Evolutionary conservation across 2,113 vertebrate species (phyloP).

Genomic region (Brevimyrus niger): DNA sequence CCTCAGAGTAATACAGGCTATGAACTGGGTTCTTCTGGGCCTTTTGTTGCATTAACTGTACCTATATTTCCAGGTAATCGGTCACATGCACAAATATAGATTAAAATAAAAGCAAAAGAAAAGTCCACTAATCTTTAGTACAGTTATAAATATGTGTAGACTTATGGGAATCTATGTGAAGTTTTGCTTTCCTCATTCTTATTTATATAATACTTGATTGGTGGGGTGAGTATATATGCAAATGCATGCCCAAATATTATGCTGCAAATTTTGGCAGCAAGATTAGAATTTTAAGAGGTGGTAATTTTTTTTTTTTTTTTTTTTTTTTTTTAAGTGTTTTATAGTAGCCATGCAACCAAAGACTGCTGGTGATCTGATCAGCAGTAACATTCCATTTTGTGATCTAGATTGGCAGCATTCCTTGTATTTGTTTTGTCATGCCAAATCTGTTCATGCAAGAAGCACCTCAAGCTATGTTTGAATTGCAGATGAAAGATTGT

Average conservation of each 20-base stretch:
- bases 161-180: background rate
- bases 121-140: background rate
- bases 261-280: background rate
- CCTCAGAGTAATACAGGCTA: background rate
- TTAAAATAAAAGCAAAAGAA: background rate
- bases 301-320: background rate
- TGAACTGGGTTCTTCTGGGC: background rate
- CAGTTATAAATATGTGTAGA: background rate
- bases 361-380: background rate
- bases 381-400: background rate
- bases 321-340: background rate
- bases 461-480: background rate
- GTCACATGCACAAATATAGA: background rate
- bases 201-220: background rate
- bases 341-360: background rate
- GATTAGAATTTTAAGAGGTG: background rate
- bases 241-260: background rate
- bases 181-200: background rate
- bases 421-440: background rate
- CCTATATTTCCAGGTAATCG: background rate
- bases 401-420: background rate
- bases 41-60: background rate
- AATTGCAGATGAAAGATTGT: slow-evolving; percentile 6
- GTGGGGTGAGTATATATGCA: background rate
- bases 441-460: background rate